Percentiles rank a stretch among this genome's conserved stretches.
These are phyloP conservation scores for Actinia equina DNA, from an alignment of 64 coral and sea anemone species.

Conservation along the genomic window DNA sequence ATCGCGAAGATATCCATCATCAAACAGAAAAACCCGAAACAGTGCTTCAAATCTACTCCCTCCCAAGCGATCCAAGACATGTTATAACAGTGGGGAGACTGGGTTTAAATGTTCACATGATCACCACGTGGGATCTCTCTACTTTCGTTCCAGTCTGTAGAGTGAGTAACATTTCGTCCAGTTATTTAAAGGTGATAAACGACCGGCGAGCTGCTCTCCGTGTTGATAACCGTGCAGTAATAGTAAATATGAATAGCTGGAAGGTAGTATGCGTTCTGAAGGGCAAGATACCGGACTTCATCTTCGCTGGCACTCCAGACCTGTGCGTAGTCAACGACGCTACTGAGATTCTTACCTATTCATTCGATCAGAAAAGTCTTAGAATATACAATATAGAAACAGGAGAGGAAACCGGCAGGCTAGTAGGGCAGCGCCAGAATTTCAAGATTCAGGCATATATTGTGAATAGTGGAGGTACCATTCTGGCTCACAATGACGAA, in stretches of 20 bases:
- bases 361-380: slow-evolving; percentile 48
- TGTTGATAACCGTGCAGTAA: slow-evolving; percentile 49
- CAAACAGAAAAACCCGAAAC: slow-evolving; percentile 57
- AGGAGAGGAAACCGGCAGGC: slow-evolving; percentile 55
- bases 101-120: slow-evolving; percentile 52
- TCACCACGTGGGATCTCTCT: slow-evolving; percentile 76
- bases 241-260: slow-evolving; percentile 63
- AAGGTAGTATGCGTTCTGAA: slow-evolving; percentile 63
- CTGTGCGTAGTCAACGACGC: slow-evolving; percentile 55
- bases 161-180: slow-evolving; percentile 64
- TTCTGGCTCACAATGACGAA: slow-evolving; percentile 49
- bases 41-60: slow-evolving; percentile 49
- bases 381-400: slow-evolving; percentile 67
- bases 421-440: slow-evolving; percentile 20
- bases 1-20: slow-evolving; percentile 49
- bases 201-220: slow-evolving; percentile 65
- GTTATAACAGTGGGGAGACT: slow-evolving; percentile 77
- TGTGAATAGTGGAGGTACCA: slow-evolving; percentile 50
- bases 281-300: slow-evolving; percentile 73
- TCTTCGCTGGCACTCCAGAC: slow-evolving; percentile 56
- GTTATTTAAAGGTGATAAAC: slow-evolving; percentile 62
- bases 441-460: slow-evolving; percentile 43
- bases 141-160: slow-evolving; percentile 66
- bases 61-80: slow-evolving; percentile 62
- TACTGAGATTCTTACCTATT: slow-evolving; percentile 75